Evolutionary conservation across 2,888 invertebrate species (phyloP).

Genomic region (Anoncus sp.): DNA sequence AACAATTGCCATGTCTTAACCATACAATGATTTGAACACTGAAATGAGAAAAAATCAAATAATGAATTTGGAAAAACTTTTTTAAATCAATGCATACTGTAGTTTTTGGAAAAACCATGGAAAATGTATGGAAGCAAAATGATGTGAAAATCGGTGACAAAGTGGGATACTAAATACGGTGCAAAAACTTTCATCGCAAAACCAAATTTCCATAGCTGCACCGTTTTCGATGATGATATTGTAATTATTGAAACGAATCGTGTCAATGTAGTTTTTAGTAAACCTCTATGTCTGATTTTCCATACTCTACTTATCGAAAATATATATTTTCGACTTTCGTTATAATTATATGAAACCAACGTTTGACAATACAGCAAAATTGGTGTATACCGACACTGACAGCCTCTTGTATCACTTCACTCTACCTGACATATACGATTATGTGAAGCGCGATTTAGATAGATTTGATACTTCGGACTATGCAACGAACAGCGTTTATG

Average conservation of each 20-base stretch:
- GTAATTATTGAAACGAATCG: slow-evolving; percentile 70
- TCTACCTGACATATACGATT: slow-evolving; percentile 77
- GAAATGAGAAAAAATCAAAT: slow-evolving; percentile 2
- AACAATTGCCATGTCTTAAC: slow-evolving; percentile 67
- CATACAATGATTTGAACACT: slow-evolving; percentile 80
- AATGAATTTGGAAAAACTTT: slow-evolving; percentile 13
- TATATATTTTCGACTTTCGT: slow-evolving; percentile 54
- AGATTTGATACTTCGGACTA: slow-evolving; percentile 76
- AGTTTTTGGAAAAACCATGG: slow-evolving; percentile 65
- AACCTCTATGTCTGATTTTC: slow-evolving; percentile 59
- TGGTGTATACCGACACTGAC: slow-evolving; percentile 76
- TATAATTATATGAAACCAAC: slow-evolving; percentile 47
- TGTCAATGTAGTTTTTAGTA: slow-evolving; percentile 45
- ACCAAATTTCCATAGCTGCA: slow-evolving; percentile 72
- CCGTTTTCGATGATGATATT: slow-evolving; percentile 77
- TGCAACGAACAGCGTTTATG: slow-evolving; percentile 66
- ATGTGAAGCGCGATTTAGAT: slow-evolving; percentile 66
- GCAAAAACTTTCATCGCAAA: slow-evolving; percentile 71
- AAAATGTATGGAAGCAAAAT: slow-evolving; percentile 75
- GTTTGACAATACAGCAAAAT: slow-evolving; percentile 54
- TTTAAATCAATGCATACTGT: slow-evolving; percentile 55
- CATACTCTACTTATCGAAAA: slow-evolving; percentile 51
- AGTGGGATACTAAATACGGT: slow-evolving; percentile 18
- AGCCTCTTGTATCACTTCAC: slow-evolving; percentile 73
- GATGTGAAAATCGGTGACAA: slow-evolving; percentile 72